Evolutionary conservation across 2,888 invertebrate genomes (phyloP), one percentile per base, ranked within the genome.

Genomic region (Theristus sp.): DNA sequence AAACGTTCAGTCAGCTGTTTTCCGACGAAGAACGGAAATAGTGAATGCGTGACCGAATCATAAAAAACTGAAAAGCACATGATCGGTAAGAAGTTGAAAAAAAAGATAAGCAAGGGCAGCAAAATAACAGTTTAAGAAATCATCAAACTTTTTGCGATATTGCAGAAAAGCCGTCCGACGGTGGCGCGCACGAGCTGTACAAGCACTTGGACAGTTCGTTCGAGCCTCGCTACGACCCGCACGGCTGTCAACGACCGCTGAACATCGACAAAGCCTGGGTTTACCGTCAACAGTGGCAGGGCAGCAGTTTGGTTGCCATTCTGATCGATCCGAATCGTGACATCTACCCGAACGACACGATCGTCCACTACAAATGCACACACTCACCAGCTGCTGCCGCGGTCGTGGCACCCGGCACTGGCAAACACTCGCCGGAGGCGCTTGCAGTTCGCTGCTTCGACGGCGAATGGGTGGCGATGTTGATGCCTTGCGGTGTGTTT

Each of bases 261-360:
- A 49, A 60, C 22, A 56, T 58, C 1, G 62, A 60, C 22, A 38
- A 60, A 26, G 63, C 61, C 24, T 63, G 63, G 63, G 56, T 62
- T 1, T 62, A 62, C 55, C 46, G 55, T 2, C 49, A 31, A 24
- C 49, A 49, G 49, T 49, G 49, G 49, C 49, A 49, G n/a, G 49
- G 49, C 24, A 49, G 49, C 49, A n/a, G n/a, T n/a, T n/a, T 49
- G 49, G 49, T 49, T 3, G 49, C 49, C 20, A 24, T 30, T n/a
- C 57, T 63, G 27, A 62, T 62, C 30, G 56, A 60, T 54, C 60
- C 60, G 1, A 26, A 58, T 25, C 46, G 46, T 22, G 60, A 65
- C 0, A 64, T 66, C n/a, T 71, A 67, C 61, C 71, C 71, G 1
- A 72, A 71, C 54, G 68, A 71, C 3, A 70, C 72, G 1, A 64